A percentile compares a stretch with the other conserved stretches of the same genome.
Evolutionary conservation across 2,888 invertebrate genomes (phyloP).

Genomic region (Megaustenia siamemsis): DNA sequence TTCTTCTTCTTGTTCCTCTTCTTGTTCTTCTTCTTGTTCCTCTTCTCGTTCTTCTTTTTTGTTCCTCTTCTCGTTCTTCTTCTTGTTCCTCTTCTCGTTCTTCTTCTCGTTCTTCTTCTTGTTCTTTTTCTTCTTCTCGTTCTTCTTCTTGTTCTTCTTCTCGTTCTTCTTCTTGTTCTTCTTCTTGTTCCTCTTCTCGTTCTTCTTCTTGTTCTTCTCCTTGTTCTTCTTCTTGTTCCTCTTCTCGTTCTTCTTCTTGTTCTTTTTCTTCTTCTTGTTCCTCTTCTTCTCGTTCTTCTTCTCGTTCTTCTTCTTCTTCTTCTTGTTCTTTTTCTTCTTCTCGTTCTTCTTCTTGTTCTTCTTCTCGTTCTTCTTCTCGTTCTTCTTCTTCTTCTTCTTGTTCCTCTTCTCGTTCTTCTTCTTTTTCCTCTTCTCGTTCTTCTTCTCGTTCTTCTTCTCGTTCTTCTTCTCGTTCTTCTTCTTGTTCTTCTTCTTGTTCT

Average conservation of each 20-base stretch:
- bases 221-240: not conserved
- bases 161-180: not conserved
- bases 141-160: not conserved
- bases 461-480: conserved; percentile 1
- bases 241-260: not conserved
- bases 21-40: too few species aligned
- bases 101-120: not conserved
- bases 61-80: not conserved
- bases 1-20: too few species aligned
- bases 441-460: not conserved
- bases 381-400: conserved; percentile 3
- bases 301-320: not conserved
- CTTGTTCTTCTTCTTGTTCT: not conserved
- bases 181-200: not conserved
- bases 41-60: not conserved
- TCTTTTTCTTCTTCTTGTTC: not conserved
- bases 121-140: not conserved
- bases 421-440: not conserved
- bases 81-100: not conserved
- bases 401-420: not conserved
- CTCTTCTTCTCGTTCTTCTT: not conserved
- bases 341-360: not conserved
- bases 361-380: not conserved
- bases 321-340: not conserved
- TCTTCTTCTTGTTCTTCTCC: not conserved